These are phyloP conservation scores for Cephalopterus ornatus DNA, from an alignment of 2,113 vertebrate genomes.

Conservation along the genomic window DNA sequence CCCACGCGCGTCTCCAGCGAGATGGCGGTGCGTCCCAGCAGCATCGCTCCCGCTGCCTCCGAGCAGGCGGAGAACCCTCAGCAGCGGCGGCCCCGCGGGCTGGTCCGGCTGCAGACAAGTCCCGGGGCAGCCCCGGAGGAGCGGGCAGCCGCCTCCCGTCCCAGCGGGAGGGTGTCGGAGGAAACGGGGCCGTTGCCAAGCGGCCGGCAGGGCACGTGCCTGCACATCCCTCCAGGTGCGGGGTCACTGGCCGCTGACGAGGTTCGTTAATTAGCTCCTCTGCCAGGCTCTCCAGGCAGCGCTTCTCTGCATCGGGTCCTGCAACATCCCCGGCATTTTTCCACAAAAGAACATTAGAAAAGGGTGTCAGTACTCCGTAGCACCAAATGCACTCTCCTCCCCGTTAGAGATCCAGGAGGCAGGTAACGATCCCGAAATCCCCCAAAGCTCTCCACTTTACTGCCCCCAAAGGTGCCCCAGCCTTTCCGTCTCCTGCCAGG, in stretches of 20 bases:
- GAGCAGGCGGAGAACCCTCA: fast-evolving
- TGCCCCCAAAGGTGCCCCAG: background rate
- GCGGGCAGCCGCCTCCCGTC: background rate
- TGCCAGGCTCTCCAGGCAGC: background rate
- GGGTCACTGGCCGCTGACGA: background rate
- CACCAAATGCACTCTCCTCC: background rate
- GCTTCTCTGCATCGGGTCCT: background rate
- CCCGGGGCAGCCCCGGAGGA: background rate
- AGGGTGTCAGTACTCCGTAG: background rate
- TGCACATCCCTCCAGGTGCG: background rate
- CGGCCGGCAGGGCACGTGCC: fast-evolving
- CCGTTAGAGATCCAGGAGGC: background rate
- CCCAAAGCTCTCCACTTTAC: background rate
- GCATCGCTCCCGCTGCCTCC: background rate
- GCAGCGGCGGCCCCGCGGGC: background rate
- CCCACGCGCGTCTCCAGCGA: background rate
- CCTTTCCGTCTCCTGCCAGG: background rate
- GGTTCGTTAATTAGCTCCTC: background rate
- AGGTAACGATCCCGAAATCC: background rate
- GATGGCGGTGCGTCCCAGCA: background rate
- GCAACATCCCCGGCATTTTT: background rate
- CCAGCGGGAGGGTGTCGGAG: background rate
- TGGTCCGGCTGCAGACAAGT: background rate
- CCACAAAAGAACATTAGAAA: background rate
- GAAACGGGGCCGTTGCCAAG: background rate